Percentiles rank a stretch among this genome's conserved stretches.
phyloP scores from a whole-genome alignment of 1,140 invertebrate species.

The Agraylea sexmaculata region DNA sequence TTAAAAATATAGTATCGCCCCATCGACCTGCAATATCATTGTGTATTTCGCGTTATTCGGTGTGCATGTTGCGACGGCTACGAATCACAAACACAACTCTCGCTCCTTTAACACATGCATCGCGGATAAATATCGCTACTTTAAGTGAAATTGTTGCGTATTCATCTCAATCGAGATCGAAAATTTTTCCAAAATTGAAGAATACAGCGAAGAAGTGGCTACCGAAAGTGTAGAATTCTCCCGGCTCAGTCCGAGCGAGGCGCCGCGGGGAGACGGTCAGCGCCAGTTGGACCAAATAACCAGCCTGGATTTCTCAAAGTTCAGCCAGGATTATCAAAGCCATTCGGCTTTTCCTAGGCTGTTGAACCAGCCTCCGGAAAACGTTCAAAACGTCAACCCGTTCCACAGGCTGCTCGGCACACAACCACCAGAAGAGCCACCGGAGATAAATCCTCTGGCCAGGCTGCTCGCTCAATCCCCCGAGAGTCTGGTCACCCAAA shows the following conservation, averaged over 20 bases:
- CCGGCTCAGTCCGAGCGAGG: conserved; percentile 5
- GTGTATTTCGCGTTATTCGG: too few species aligned
- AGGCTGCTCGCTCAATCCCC: conserved; percentile 14
- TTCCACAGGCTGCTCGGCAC: conserved; percentile 10
- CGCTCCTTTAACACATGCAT: conserved; percentile 1
- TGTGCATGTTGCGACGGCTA: conserved; percentile 14
- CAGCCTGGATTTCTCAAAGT: conserved; percentile 23
- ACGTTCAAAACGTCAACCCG: conserved; percentile 8
- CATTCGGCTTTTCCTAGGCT: conserved; percentile 22
- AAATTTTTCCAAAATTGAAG: too few species aligned
- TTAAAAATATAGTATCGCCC: too few species aligned
- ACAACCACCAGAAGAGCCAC: conserved; percentile 1
- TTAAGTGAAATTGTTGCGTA: conserved; percentile 8
- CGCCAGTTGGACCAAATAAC: conserved; percentile 17
- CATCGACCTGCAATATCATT: too few species aligned
- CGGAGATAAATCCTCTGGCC: conserved; percentile 10
- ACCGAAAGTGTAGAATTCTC: conserved; percentile 6
- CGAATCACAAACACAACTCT: not conserved
- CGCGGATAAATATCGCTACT: not conserved
- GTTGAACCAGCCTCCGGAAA: conserved; percentile 19
- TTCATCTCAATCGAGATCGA: not conserved
- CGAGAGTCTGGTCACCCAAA: conserved; percentile 7
- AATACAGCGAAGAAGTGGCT: too few species aligned
- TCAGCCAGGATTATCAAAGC: conserved; percentile 20
- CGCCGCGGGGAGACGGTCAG: conserved; percentile 11